Evolutionary conservation across 2,113 vertebrate genomes (phyloP), one percentile per base, ranked within the genome.

Genomic region (Carassius carassius): DNA sequence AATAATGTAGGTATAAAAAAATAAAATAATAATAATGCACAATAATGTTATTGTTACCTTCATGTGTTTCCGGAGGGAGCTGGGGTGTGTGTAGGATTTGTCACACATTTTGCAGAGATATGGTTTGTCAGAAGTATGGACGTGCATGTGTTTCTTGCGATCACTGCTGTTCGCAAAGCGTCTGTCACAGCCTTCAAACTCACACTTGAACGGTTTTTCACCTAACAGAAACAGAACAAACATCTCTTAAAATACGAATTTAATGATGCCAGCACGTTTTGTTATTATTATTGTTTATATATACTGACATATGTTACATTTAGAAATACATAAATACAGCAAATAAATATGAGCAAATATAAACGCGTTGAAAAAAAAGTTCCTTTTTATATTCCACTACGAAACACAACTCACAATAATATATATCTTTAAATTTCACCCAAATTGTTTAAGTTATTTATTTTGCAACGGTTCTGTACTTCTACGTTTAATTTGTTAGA

Each of bases 71-170:
- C 98, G 96, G 91, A 99, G 96, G 85, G 98, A 99, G 95, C 97
- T 99, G 91, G 98, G 98, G 85, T 99, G 98, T 87, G 98, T 99
- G 95, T 99, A 99, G 78, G 98, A 99, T 95, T 99, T 99, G 94
- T 99, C 98, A 89, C 98, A 99, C 98, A 99, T 98, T 96, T 99
- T 99, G 96, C 98, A 99, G 73, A 99, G 96, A 94, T 99, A 99
- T 47, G 98, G 98, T 89, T 99, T 99, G 94, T 99, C 98, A 83
- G 97, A 99, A 86, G 98, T 99, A 91, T 99, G 98, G 91, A 99
- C 98, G 92, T 99, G 98, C 98, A 99, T 99, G 94, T 99, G 98
- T 96, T 99, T 99, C 96, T 99, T 99, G 92, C 98, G 98, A 90
- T 99, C 98, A 88, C 98, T 99, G 96, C 98, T 99, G 94, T 99